phyloP scores from a whole-genome alignment of 2,888 invertebrate species.

The Hydrotaea cyrtoneurina region DNA sequence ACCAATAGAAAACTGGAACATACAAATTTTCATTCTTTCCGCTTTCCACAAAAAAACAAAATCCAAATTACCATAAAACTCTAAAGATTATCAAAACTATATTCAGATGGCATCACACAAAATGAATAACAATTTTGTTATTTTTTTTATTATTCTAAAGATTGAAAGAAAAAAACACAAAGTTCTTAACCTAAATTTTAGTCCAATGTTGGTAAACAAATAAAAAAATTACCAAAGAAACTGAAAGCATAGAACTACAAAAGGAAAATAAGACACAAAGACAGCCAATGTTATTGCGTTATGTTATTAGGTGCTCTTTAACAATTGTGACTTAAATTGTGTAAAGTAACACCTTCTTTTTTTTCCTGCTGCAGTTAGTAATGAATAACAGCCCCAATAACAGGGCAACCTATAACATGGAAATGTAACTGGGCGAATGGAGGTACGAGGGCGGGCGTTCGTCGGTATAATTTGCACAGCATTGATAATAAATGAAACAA shows the following conservation, averaged over 20 bases:
- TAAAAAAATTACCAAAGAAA: neutral
- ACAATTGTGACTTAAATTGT: neutral
- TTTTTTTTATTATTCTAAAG: neutral
- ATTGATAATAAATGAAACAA: slow-evolving; percentile 58
- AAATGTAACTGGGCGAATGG: neutral
- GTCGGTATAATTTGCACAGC: slow-evolving; percentile 51
- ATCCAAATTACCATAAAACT: neutral
- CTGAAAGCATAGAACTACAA: neutral
- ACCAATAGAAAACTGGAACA: neutral
- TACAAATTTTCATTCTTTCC: neutral
- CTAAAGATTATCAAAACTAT: neutral
- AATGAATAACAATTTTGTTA: neutral
- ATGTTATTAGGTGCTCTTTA: neutral
- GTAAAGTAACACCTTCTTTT: slow-evolving; percentile 56
- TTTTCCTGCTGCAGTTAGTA: neutral
- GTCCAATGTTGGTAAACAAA: neutral
- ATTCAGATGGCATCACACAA: neutral
- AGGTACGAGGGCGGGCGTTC: neutral
- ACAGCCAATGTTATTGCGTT: neutral
- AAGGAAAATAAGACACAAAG: no score
- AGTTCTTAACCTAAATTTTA: slow-evolving; percentile 10
- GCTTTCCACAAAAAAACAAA: neutral
- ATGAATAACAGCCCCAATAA: neutral
- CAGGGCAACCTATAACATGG: neutral
- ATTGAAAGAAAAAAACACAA: neutral